A percentile compares a stretch with the other conserved stretches of the same genome.
Conservation (phyloP, 2,888 invertebrate genomes). For the Suillia variegata region DNA sequence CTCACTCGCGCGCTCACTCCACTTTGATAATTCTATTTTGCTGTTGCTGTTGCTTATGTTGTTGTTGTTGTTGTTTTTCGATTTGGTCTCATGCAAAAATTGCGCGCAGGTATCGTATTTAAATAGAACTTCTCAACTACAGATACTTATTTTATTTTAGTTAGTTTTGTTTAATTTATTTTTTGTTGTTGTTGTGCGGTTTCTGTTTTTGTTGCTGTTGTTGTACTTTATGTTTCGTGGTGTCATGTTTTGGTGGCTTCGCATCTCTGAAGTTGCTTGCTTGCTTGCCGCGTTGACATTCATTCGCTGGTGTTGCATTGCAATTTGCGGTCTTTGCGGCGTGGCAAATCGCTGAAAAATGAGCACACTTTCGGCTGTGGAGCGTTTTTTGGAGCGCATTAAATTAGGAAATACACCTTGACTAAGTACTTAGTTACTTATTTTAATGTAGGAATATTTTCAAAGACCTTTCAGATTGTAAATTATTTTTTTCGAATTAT, state of each 20-base stretch:
- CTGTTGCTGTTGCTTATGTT: background rate
- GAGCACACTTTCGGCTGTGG: background rate
- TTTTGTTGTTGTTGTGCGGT: slow-evolving; percentile 21
- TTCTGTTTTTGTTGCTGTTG: slow-evolving; percentile 42
- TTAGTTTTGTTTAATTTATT: slow-evolving; percentile 6
- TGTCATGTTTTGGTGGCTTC: slow-evolving; percentile 29
- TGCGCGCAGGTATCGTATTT: background rate
- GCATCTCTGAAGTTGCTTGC: background rate
- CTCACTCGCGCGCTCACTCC: background rate
- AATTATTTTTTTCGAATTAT: too few relatives aligned
- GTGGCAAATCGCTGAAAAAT: slow-evolving; percentile 17
- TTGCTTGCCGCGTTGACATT: slow-evolving; percentile 2
- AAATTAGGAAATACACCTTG: too few relatives aligned
- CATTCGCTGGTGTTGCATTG: slow-evolving; percentile 6
- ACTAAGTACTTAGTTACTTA: too few relatives aligned
- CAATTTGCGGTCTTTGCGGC: slow-evolving; percentile 3
- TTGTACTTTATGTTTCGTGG: slow-evolving; percentile 47
- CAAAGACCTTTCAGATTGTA: too few relatives aligned
- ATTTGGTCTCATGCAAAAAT: too few relatives aligned
- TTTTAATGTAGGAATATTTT: too few relatives aligned
- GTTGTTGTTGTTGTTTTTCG: background rate
- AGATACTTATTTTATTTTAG: slow-evolving; percentile 2
- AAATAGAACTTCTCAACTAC: background rate
- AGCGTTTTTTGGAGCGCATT: too few relatives aligned
- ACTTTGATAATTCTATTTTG: background rate